phyloP scores from a whole-genome alignment of 2,113 vertebrate genomes.

The Baryphthengus martii region DNA sequence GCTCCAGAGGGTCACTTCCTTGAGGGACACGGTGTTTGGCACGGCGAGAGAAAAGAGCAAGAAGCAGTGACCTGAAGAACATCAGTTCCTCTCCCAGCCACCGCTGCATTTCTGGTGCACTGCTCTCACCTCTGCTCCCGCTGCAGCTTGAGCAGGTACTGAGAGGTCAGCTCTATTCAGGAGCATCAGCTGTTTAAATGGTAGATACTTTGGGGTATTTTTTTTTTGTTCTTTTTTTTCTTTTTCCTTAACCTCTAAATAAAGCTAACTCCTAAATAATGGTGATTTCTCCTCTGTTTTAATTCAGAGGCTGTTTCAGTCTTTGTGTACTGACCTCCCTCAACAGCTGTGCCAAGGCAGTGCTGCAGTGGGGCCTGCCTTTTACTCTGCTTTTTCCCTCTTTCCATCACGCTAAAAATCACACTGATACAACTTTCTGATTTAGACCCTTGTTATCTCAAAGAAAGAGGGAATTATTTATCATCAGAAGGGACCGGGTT shows the following conservation, averaged over 20 bases:
- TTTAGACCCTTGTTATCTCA: conserved; percentile 50
- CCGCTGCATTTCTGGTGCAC: background rate
- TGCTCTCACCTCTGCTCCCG: background rate
- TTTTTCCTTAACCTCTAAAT: background rate
- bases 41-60: background rate
- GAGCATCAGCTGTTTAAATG: background rate
- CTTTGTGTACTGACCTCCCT: background rate
- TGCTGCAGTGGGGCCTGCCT: background rate
- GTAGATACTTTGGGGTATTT: background rate
- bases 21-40: background rate
- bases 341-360: background rate
- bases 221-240: background rate
- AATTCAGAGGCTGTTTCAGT: background rate
- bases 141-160: background rate
- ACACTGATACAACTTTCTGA: conserved; percentile 34
- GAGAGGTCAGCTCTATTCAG: background rate
- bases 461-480: conserved; percentile 67
- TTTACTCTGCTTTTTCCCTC: background rate
- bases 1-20: background rate
- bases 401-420: conserved; percentile 43
- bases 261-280: background rate
- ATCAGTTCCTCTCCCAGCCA: background rate
- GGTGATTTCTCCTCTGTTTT: background rate
- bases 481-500: conserved; percentile 25
- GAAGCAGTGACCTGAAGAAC: background rate